Base-by-base conservation (phyloP, 2,113 vertebrate species). In the Symphodus melops region DNA sequence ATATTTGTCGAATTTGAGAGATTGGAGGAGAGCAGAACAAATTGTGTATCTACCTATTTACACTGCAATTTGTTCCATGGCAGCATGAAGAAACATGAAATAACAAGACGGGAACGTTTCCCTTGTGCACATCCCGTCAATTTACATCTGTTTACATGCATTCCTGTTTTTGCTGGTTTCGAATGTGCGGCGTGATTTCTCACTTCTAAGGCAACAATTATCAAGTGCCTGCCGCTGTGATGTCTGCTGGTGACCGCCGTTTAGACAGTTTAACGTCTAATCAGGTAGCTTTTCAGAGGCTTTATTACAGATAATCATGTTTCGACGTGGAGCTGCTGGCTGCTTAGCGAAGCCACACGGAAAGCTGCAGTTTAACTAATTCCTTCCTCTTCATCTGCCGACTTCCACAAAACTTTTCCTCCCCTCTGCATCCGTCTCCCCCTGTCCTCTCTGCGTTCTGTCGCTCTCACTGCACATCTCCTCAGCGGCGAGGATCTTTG, bases 271-370 rank as follows among this genome's bases (percentile, higher is more conserved):
- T 72, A 17, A 42, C 33, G 46, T 41, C 70, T 19, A 48, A 48
- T 17, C 46, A 48, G 16, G 46, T 17, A 14, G 46, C 17, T 77
- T 81, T 75, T 75, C 68, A 75, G 75, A 86, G 53, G 84, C 28
- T 82, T 75, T 83, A 85, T 81, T 73, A 55, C 77, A 78, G 69
- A 68, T 77, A 84, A 72, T 77, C 82, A 59, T 75, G 72, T 84
- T 83, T 67, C 67, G 81, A 88, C 72, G 46, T 73, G 21, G 81
- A 67, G 79, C 80, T 83, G 68, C 14, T 53, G 61, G 46, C 46
- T 19, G 46, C 46, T 19, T 46, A 81, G 65, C 20, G 44, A 62
- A 75, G 69, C 19, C 59, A 39, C 71, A 65, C 62, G 75, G 71
- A 83, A 69, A 77, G 70, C 71, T 66, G 67, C 39, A 57, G 71